A percentile compares a stretch with the other conserved stretches of the same genome.
Evolutionary conservation across 2,113 vertebrate species (phyloP).

Genomic region (Marmota monax): DNA sequence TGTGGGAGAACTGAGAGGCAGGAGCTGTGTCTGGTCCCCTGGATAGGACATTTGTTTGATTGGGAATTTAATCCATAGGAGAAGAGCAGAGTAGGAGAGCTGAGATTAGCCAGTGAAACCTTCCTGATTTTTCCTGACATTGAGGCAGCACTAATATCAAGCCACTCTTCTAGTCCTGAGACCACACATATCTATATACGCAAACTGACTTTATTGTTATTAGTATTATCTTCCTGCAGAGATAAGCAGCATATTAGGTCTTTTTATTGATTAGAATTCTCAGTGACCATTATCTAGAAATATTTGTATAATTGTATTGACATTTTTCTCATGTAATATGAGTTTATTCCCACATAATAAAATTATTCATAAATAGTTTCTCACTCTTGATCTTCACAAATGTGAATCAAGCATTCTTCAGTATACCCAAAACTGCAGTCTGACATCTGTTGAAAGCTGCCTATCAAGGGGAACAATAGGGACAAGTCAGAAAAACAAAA

Average conservation of each 20-base stretch:
- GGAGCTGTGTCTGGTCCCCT: accelerated
- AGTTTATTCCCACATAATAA: background rate
- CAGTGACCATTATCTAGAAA: background rate
- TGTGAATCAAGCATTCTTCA: background rate
- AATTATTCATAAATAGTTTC: background rate
- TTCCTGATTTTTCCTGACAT: background rate
- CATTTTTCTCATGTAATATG: background rate
- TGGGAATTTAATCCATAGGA: background rate
- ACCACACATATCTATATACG: background rate
- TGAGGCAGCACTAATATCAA: no score
- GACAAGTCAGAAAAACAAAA: background rate
- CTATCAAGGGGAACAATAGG: slow-evolving; percentile 39
- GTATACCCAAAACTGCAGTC: background rate
- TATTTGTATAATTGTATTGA: background rate
- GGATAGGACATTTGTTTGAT: background rate
- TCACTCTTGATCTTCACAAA: slow-evolving; percentile 20
- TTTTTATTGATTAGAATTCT: background rate
- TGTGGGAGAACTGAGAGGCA: background rate
- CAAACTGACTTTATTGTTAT: background rate
- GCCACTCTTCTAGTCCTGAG: background rate
- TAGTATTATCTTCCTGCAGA: background rate
- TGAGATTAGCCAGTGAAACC: background rate
- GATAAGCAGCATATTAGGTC: background rate
- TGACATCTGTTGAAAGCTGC: background rate
- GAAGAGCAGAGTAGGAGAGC: background rate